Percentiles rank a stretch among this genome's conserved stretches.
phyloP scores from a whole-genome alignment of 2,113 vertebrate species.

The Fregetta grallaria region DNA sequence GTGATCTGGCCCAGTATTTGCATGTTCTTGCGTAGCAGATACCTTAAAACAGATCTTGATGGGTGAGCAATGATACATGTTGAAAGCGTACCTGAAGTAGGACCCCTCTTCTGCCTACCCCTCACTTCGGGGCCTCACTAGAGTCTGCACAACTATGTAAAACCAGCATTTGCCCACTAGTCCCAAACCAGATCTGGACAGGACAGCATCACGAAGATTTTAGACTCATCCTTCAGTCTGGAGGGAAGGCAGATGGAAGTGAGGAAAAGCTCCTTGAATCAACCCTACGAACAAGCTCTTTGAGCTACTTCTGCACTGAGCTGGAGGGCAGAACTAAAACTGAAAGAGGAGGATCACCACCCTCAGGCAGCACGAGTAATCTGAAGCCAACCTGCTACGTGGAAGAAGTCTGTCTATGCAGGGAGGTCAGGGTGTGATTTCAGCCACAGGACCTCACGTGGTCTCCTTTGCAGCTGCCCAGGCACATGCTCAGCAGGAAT shows the following conservation, averaged over 20 bases:
- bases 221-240: not conserved
- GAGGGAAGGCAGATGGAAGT: not conserved
- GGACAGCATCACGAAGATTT: not conserved
- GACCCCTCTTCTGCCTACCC: not conserved
- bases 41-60: not conserved
- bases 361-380: accelerated
- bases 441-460: not conserved
- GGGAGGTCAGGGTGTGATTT: not conserved
- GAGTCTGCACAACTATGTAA: accelerated
- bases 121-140: not conserved
- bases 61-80: not conserved
- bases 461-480: not conserved
- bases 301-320: not conserved
- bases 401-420: not conserved
- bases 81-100: not conserved
- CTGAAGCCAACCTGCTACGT: not conserved
- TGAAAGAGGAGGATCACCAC: not conserved
- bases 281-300: not conserved
- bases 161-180: not conserved
- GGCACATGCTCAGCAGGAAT: not conserved
- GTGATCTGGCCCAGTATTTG: not conserved
- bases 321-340: not conserved
- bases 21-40: not conserved
- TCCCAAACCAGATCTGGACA: not conserved
- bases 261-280: not conserved